These are phyloP conservation scores for Formica selysi DNA, from an alignment of 1,140 invertebrate genomes.

Conservation along the genomic window DNA sequence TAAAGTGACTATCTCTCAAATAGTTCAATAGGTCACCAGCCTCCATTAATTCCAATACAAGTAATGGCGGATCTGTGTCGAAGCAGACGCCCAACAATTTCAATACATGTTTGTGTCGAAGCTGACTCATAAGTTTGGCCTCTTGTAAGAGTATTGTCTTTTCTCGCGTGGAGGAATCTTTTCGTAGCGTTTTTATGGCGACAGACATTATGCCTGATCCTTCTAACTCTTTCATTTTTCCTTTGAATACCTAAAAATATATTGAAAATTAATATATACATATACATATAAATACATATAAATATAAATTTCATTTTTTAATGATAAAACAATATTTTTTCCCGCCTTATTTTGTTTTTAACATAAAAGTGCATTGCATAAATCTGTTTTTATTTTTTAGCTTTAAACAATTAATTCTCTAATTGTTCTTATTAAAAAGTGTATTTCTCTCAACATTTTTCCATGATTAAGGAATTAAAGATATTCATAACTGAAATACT, in stretches of 20 bases:
- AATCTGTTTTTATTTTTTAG: too few species aligned
- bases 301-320: not conserved
- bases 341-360: too few species aligned
- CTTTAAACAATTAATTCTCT: too few species aligned
- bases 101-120: constrained; percentile 98
- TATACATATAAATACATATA: not conserved
- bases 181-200: constrained; percentile 92
- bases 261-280: not conserved
- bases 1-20: constrained; percentile 91
- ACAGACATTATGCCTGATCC: constrained; percentile 84
- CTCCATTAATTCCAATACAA: constrained; percentile 99
- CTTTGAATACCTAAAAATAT: constrained; percentile 91
- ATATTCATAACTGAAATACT: too few species aligned
- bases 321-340: too few species aligned
- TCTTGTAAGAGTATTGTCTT: constrained; percentile 80
- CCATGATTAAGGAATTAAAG: too few species aligned
- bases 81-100: constrained; percentile 97
- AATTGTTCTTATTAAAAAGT: too few species aligned
- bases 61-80: constrained; percentile 96
- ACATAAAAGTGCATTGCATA: too few species aligned
- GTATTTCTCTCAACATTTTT: too few species aligned
- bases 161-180: constrained; percentile 89
- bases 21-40: constrained; percentile 97
- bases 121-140: constrained; percentile 98
- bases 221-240: constrained; percentile 90